These are phyloP conservation scores for Dendroctonus ponderosae DNA, from an alignment of 1,140 invertebrate genomes.

Conservation along the genomic window DNA sequence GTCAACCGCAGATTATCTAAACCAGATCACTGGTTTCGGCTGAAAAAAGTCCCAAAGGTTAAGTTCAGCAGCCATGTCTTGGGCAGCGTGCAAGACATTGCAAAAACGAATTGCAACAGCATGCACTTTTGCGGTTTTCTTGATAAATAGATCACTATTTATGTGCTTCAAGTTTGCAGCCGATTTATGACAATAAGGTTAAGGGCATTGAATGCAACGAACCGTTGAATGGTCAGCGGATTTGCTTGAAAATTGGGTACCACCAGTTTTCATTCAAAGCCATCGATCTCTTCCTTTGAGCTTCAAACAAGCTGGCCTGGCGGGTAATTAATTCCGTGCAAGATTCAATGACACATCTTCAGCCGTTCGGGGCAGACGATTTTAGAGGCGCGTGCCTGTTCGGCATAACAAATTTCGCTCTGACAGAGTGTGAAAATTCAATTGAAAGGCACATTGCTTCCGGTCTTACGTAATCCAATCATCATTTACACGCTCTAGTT, in stretches of 20 bases:
- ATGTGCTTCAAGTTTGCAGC: not conserved
- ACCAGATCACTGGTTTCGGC: conserved; percentile 3
- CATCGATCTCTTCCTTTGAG: not conserved
- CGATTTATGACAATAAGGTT: conserved; percentile 3
- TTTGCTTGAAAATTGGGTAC: too few species aligned
- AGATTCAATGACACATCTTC: too few species aligned
- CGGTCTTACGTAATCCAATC: conserved; percentile 21
- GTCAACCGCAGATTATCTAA: not conserved
- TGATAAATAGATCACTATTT: conserved; percentile 2
- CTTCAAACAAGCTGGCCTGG: not conserved
- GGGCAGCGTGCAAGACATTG: not conserved
- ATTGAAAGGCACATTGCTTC: conserved; percentile 13
- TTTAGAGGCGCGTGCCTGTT: not conserved
- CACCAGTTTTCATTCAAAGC: not conserved
- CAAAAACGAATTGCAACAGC: conserved; percentile 6
- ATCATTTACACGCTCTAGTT: conserved; percentile 28
- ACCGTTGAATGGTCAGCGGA: not conserved
- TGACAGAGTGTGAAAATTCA: conserved; percentile 14
- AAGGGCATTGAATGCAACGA: not conserved
- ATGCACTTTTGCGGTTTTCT: conserved; percentile 10
- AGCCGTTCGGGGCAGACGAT: too few species aligned
- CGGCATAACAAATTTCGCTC: not conserved
- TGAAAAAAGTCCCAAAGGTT: conserved; percentile 14
- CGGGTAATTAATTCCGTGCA: too few species aligned
- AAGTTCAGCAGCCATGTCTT: conserved; percentile 12